phyloP scores from a whole-genome alignment of 2,888 invertebrate species.

The Melanargia galathea region DNA sequence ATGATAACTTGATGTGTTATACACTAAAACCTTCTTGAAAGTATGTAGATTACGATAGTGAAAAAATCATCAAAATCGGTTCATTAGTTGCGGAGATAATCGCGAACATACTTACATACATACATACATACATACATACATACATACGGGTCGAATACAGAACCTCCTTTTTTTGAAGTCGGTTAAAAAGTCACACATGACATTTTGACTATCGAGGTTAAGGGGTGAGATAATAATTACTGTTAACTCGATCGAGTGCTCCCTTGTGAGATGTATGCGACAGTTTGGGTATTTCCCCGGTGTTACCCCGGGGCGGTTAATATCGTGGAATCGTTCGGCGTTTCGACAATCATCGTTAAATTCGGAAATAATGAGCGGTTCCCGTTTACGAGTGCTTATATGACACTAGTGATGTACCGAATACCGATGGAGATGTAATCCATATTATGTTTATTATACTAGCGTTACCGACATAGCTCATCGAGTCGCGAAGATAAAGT shows the following conservation, averaged over 20 bases:
- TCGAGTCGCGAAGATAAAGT: too few relatives aligned
- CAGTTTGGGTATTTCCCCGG: slow-evolving; percentile 12
- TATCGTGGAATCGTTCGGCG: slow-evolving; percentile 50
- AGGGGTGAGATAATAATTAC: neutral
- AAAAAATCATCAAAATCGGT: too few relatives aligned
- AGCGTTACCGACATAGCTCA: too few relatives aligned
- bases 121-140: too few relatives aligned
- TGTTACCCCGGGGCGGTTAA: slow-evolving; percentile 34
- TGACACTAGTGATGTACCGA: slow-evolving; percentile 43
- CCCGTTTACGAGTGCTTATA: slow-evolving; percentile 59
- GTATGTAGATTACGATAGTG: too few relatives aligned
- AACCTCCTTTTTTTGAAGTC: too few relatives aligned
- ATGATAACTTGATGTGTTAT: too few relatives aligned
- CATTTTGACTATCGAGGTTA: neutral
- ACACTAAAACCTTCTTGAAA: too few relatives aligned
- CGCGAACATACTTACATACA: too few relatives aligned
- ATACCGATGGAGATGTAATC: neutral
- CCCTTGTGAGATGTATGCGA: neutral
- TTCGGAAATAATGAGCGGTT: slow-evolving; percentile 65
- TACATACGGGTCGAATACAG: too few relatives aligned
- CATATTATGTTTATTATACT: too few relatives aligned
- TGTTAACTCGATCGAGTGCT: slow-evolving; percentile 2
- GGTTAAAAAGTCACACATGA: neutral
- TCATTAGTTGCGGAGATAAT: too few relatives aligned
- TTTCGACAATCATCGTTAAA: slow-evolving; percentile 67